These are phyloP conservation scores for Chlamydotis undulata DNA, from an alignment of 2,113 vertebrate genomes.

Conservation along the genomic window DNA sequence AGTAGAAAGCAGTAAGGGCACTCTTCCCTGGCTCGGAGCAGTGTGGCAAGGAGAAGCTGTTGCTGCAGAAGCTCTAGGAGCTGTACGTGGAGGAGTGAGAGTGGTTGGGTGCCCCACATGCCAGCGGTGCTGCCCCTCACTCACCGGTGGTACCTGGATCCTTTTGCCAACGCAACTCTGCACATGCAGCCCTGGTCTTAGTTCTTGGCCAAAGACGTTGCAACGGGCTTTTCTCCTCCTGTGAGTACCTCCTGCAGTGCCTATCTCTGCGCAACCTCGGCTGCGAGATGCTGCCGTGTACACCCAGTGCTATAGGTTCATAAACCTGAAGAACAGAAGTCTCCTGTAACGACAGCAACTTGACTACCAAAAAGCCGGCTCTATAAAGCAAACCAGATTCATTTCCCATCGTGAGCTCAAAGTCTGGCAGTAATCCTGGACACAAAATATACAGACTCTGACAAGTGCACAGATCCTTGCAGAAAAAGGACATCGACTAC, in stretches of 20 bases:
- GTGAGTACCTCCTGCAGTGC: background rate
- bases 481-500: background rate
- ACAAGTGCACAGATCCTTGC: background rate
- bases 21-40: background rate
- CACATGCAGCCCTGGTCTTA: background rate
- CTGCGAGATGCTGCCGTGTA: background rate
- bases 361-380: background rate
- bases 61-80: background rate
- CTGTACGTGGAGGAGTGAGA: fast-evolving
- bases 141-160: background rate
- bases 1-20: background rate
- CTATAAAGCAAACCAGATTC: background rate
- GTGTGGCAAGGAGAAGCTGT: background rate
- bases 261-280: fast-evolving
- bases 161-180: background rate
- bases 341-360: background rate
- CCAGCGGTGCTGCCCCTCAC: background rate
- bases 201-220: background rate
- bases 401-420: background rate
- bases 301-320: fast-evolving
- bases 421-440: background rate
- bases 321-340: background rate
- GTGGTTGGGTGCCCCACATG: fast-evolving
- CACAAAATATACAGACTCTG: background rate
- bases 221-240: background rate